These are phyloP conservation scores for Cydia pomonella DNA, from an alignment of 1,140 invertebrate species.

Conservation along the genomic window DNA sequence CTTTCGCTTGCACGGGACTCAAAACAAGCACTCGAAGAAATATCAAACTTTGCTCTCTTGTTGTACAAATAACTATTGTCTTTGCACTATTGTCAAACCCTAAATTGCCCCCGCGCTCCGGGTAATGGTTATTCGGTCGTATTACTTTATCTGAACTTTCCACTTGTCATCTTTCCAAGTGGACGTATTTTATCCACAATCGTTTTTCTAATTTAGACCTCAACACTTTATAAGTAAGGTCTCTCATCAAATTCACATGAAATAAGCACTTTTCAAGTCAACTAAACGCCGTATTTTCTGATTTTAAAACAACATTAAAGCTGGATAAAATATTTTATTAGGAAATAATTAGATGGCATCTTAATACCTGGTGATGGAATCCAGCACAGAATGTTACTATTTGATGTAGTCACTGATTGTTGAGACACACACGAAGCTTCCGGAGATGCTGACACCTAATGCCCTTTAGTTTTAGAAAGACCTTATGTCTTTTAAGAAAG, in stretches of 20 bases:
- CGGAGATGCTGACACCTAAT: not conserved
- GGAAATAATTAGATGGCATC: constrained; percentile 17
- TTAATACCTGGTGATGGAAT: not conserved
- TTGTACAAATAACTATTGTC: too few relatives aligned
- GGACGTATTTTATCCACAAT: too few relatives aligned
- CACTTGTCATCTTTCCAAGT: too few relatives aligned
- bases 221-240: not conserved
- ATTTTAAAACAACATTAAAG: not conserved
- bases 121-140: too few relatives aligned
- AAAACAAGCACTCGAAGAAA: too few relatives aligned
- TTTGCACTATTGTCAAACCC: too few relatives aligned
- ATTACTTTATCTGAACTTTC: too few relatives aligned
- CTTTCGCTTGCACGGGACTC: too few relatives aligned
- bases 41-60: too few relatives aligned
- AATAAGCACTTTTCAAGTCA: not conserved
- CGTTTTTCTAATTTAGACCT: not conserved
- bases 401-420: not conserved
- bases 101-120: too few relatives aligned
- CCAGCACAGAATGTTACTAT: constrained; percentile 7
- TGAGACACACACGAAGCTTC: constrained; percentile 12
- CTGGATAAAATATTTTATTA: constrained; percentile 4
- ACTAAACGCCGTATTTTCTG: not conserved
- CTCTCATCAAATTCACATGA: not conserved
- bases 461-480: not conserved
- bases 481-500: not conserved